These are phyloP conservation scores for Felis chaus DNA, from an alignment of 2,113 vertebrate genomes.

Conservation along the genomic window DNA sequence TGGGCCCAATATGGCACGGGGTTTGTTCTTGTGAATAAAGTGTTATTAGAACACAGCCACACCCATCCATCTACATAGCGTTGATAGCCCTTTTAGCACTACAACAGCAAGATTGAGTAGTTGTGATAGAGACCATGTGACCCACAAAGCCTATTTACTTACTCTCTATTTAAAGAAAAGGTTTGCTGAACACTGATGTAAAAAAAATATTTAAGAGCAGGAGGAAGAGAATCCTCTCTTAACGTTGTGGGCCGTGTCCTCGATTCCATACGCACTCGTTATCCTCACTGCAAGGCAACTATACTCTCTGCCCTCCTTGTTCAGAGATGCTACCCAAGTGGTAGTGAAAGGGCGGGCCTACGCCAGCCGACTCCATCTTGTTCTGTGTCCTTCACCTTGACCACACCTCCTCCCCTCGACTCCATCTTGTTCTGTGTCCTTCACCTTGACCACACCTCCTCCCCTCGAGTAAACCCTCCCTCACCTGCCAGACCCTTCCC, in stretches of 20 bases:
- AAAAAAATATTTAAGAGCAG: neutral
- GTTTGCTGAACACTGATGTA: neutral
- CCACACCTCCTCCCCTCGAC: too few species aligned
- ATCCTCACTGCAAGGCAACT: accelerated
- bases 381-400: too few species aligned
- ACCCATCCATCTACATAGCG: neutral
- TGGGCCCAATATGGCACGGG: neutral
- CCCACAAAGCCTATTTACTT: neutral
- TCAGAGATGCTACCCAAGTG: neutral
- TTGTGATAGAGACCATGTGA: neutral
- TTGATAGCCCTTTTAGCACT: neutral
- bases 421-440: too few species aligned
- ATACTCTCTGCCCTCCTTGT: neutral
- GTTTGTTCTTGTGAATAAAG: neutral
- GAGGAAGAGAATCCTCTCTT: neutral
- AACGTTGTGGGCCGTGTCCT: neutral
- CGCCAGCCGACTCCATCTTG: too few species aligned
- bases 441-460: too few species aligned
- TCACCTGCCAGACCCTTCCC: too few species aligned
- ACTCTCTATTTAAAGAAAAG: neutral
- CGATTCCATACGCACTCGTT: neutral
- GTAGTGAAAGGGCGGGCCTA: too few species aligned
- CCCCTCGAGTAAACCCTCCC: too few species aligned
- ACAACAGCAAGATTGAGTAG: neutral
- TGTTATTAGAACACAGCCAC: neutral